Evolutionary conservation across 2,888 invertebrate genomes (phyloP).

Genomic region (Ashinkailepas kermadecensis): DNA sequence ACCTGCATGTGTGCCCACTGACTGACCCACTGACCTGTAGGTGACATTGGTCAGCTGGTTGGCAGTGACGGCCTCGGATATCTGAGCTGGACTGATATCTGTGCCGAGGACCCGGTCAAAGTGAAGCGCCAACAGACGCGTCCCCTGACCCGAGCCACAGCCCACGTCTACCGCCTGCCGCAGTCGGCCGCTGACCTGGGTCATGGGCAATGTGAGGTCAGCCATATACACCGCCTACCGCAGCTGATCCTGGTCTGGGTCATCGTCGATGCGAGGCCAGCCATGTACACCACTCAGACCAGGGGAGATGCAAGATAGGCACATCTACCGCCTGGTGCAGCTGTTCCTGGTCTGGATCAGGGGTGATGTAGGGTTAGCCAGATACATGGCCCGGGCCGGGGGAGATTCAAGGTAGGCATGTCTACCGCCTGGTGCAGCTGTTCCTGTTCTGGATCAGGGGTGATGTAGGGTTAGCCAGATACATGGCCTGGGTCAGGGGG

Average conservation of each 20-base stretch:
- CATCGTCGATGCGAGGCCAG: not conserved
- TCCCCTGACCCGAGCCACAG: slow-evolving; percentile 5
- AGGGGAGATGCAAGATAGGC: not conserved
- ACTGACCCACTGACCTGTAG: not conserved
- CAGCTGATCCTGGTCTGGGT: not conserved
- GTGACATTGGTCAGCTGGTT: not conserved
- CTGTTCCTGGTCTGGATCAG: not conserved
- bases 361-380: too few relatives aligned
- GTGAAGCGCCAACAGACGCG: not conserved
- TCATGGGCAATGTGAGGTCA: not conserved
- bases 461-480: too few relatives aligned
- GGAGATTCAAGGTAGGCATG: too few relatives aligned
- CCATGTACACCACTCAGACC: not conserved
- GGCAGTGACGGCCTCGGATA: not conserved
- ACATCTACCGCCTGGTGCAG: not conserved
- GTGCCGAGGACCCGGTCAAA: not conserved
- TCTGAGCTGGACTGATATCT: not conserved
- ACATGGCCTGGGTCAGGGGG: too few relatives aligned
- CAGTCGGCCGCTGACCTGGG: not conserved
- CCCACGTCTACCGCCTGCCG: not conserved
- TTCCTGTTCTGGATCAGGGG: too few relatives aligned
- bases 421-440: too few relatives aligned
- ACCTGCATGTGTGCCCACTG: too few relatives aligned
- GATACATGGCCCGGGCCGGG: too few relatives aligned
- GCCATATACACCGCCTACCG: too few relatives aligned